Base-by-base conservation (phyloP, 2,797 vertebrate genomes). In the Sebastes ruberrimus region DNA sequence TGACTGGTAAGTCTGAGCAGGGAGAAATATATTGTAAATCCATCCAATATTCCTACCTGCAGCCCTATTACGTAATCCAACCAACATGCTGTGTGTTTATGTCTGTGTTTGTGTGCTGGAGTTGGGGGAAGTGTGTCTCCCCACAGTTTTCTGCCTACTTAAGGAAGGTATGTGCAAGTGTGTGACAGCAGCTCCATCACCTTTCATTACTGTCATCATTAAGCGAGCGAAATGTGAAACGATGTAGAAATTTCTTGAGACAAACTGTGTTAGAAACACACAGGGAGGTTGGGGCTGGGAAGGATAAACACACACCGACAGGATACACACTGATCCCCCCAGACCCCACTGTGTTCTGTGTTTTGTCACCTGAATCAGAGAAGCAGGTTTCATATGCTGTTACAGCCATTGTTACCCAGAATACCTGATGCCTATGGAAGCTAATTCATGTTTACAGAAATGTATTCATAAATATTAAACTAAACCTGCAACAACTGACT, bases 141-240 rank as follows among this genome's bases (percentile, higher is more conserved):
- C 53, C 52, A 13, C 35, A 67, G 66, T 69, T 74, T 67, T 68
- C 53, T 69, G 74, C 56, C 70, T 68, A 27, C 56, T 86, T 78
- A 70, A 62, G 56, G 72, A 73, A 83, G 59, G 59, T 76, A 35
- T 85, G 57, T 42, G 65, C n/a, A 1, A 30, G 52, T 8, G 74
- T 84, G 67, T 78, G 88, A 85, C 86, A 84, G 89, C 63, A 35
- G 78, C 67, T 70, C 85, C 84, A 74, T 92, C 85, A 79, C 53
- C 33, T 80, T 83, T 57, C 84, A 90, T 93, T 85, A 89, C 49
- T 64, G 80, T 92, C 88, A 78, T 78, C 90, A 76, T 93, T 91
- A 91, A 62, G 62, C 66, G 52, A 60, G 73, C 5, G 9, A 57
- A 28, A 68, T 63, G 77, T 49, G 75, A 72, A 84, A 72, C 0